These are phyloP conservation scores for Pomacea canaliculata DNA, from an alignment of 2,888 invertebrate species.

Conservation along the genomic window DNA sequence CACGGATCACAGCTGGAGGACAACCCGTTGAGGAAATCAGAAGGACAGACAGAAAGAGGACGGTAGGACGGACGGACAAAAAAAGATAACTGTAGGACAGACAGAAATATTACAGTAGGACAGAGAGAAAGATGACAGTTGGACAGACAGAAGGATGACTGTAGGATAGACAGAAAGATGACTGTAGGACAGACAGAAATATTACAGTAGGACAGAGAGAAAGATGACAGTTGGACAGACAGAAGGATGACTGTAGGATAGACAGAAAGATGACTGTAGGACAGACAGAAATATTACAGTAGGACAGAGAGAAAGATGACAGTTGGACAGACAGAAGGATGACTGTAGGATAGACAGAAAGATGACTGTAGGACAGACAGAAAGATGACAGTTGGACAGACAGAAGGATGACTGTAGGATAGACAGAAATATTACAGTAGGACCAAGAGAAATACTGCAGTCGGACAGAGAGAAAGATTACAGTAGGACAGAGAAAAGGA, in stretches of 20 bases:
- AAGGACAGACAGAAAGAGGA: background rate
- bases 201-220: too few relatives aligned
- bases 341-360: background rate
- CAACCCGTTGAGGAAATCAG: too few relatives aligned
- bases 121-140: background rate
- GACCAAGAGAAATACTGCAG: too few relatives aligned
- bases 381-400: background rate
- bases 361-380: background rate
- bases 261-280: background rate
- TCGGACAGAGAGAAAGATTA: too few relatives aligned
- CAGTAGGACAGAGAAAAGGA: too few relatives aligned
- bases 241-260: background rate
- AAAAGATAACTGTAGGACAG: too few relatives aligned
- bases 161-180: too few relatives aligned
- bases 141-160: too few relatives aligned
- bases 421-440: background rate
- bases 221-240: too few relatives aligned
- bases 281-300: background rate
- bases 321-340: background rate
- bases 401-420: background rate
- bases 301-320: background rate
- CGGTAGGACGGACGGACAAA: background rate
- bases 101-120: background rate
- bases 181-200: too few relatives aligned
- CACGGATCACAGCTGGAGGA: too few relatives aligned